phyloP scores from a whole-genome alignment of 2,113 vertebrate genomes.

The human region DNA sequence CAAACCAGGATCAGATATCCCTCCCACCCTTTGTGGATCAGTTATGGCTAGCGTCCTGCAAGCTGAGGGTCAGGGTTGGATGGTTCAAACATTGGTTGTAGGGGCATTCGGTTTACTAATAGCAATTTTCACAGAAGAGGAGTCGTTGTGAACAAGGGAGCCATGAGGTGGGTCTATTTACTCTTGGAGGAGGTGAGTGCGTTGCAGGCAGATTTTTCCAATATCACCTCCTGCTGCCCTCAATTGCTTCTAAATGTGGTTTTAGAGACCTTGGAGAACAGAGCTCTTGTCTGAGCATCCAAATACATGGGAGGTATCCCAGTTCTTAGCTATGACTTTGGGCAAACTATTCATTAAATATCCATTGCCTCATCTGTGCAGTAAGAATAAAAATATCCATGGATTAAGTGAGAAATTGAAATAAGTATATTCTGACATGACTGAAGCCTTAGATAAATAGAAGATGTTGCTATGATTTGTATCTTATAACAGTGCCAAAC shows the following conservation, averaged over 20 bases:
- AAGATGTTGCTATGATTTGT: background rate
- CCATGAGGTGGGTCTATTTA: background rate
- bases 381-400: background rate
- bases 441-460: background rate
- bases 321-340: background rate
- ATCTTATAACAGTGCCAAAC: background rate
- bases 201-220: background rate
- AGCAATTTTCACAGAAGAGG: background rate
- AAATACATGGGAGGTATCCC: background rate
- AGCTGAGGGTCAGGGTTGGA: background rate
- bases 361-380: background rate
- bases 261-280: background rate
- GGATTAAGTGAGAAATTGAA: background rate
- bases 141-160: background rate
- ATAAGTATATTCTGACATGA: background rate
- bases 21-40: background rate
- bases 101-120: rapidly evolving
- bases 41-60: background rate
- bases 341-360: background rate
- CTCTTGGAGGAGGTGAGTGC: background rate
- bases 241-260: background rate
- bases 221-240: background rate
- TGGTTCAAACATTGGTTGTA: background rate
- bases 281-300: background rate
- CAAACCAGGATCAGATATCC: background rate